Base-by-base conservation (phyloP, 1,140 invertebrate genomes). In the Psilanteris sp. region DNA sequence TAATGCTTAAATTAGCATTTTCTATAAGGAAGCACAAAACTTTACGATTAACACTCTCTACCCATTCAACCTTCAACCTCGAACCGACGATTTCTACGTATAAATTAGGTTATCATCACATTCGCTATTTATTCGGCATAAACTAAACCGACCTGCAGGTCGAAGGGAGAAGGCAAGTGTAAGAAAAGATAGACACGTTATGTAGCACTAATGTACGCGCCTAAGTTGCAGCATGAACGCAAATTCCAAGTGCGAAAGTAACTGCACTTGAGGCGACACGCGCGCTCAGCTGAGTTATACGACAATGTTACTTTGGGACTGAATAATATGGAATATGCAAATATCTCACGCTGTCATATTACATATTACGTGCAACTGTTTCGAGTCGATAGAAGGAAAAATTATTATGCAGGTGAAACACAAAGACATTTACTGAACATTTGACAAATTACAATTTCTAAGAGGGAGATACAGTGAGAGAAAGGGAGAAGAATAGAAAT, bases 281-380 rank as follows among this genome's bases (percentile, higher is more conserved):
- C 55, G 62, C 66, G 52, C 48, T 61, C 73, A 71, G 36, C 41
- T 68, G 73, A 66, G 66, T 77, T 77, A 77, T 67, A 71, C 67
- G 66, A 71, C 75, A 68, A 73, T 66, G 68, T 78, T 78, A 73
- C 75, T 73, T 70, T 70, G 62, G 59, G 73, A 52, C 64, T 70
- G 68, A 64, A 64, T 78, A 78, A 70, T 73, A 73, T 73, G 74
- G 61, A 72, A 71, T 71, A 77, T 77, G 74, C 67, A 72, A 77
- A 77, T 71, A 75, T 43, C 73, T 46, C 52, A 34, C 46, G 46
- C 52, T 44, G 64, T 50, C 13, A 55, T 20, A 36, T 76, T 76
- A 71, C 61, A 57, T 61, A 55, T 70, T 70, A 61, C 57, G 41
- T 55, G 39, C 37, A 46, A 67, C 59, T 61, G 66, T 59, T 77